Percentiles rank a stretch among this genome's conserved stretches.
Conservation (phyloP, 2,113 vertebrate genomes). For the Chaetodon trifascialis region DNA sequence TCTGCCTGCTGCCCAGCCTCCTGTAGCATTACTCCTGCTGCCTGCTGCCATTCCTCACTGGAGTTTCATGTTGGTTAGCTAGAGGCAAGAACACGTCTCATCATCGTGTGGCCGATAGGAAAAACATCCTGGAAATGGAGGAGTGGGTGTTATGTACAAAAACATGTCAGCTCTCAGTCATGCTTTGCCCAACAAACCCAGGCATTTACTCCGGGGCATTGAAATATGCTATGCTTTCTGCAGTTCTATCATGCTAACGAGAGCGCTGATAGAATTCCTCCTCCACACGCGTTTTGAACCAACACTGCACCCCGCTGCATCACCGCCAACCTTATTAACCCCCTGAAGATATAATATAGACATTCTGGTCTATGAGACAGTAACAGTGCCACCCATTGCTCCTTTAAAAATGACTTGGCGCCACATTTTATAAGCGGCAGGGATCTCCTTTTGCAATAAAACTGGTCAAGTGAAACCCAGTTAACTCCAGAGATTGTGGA, state of each 20-base stretch:
- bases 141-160: background rate
- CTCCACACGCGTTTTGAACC: background rate
- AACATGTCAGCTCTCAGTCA: too few species aligned
- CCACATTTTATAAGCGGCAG: conserved; percentile 28
- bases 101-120: background rate
- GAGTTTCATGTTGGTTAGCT: background rate
- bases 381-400: conserved; percentile 3
- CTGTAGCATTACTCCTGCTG: background rate
- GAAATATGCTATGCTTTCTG: background rate
- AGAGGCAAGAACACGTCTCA: background rate
- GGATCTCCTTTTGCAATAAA: conserved; percentile 42
- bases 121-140: background rate
- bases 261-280: too few species aligned
- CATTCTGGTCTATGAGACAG: background rate
- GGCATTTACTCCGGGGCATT: background rate
- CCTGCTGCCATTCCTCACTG: background rate
- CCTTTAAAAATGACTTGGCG: conserved; percentile 11
- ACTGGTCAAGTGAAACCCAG: conserved; percentile 33
- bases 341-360: background rate
- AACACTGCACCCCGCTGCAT: conserved; percentile 9
- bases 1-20: background rate
- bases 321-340: conserved; percentile 38
- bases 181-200: background rate
- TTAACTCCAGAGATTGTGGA: conserved; percentile 32
- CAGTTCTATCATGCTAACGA: background rate